These are phyloP conservation scores for Diacarnus erythraeanus DNA, from an alignment of 37 sponge, comb jelly and placozoan species.

Conservation along the genomic window DNA sequence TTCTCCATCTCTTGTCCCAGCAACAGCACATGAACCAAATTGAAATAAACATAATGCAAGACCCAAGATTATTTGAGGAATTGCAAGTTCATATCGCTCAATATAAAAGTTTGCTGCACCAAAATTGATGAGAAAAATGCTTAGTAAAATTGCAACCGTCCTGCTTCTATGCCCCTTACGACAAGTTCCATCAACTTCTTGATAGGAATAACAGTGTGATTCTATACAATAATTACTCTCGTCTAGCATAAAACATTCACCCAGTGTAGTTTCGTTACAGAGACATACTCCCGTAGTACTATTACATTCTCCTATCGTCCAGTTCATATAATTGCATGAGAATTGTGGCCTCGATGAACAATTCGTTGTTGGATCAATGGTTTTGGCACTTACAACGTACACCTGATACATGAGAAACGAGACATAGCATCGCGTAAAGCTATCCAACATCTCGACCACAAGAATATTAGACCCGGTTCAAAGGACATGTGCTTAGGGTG, in stretches of 20 bases:
- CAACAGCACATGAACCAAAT: slow-evolving; percentile 60
- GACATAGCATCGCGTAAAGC: neutral
- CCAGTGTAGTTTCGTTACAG: slow-evolving; percentile 8
- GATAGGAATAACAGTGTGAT: slow-evolving; percentile 24
- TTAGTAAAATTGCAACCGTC: slow-evolving; percentile 57
- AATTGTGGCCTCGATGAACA: neutral
- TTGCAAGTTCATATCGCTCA: slow-evolving; percentile 58
- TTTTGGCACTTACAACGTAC: neutral
- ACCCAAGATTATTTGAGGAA: slow-evolving; percentile 74
- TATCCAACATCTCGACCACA: neutral
- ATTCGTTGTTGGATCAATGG: neutral
- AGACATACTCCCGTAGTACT: slow-evolving; percentile 6
- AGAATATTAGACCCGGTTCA: no score
- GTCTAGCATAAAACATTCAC: neutral
- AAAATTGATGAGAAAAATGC: slow-evolving; percentile 71
- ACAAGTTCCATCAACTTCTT: slow-evolving; percentile 19
- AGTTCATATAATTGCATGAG: neutral
- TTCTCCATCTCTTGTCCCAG: slow-evolving; percentile 26
- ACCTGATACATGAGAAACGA: neutral
- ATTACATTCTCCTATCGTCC: slow-evolving; percentile 18
- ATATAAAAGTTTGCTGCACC: slow-evolving; percentile 91
- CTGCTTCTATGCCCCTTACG: slow-evolving; percentile 11
- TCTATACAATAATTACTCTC: slow-evolving; percentile 14
- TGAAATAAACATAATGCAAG: slow-evolving; percentile 62
- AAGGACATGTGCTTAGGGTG: no score